Conservation (phyloP, 2,888 invertebrate species). For the Rhagophthalmus giganteus region DNA sequence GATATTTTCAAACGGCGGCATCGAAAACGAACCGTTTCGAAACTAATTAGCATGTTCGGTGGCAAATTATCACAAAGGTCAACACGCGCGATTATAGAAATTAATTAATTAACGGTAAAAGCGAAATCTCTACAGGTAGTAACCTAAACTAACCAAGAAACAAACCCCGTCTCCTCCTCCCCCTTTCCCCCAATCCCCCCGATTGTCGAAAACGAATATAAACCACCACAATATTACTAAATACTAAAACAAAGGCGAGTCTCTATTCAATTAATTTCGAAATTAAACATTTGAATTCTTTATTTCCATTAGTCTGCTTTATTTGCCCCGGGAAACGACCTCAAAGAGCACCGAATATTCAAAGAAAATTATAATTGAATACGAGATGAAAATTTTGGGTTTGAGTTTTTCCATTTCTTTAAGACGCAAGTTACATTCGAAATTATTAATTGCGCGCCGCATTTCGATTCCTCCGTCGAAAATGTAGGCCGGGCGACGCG, state of each 20-base stretch:
- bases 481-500: too few relatives aligned
- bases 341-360: slow-evolving; percentile 27
- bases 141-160: slow-evolving; percentile 15
- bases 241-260: too few relatives aligned
- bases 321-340: slow-evolving; percentile 25
- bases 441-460: slow-evolving; percentile 19
- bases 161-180: too few relatives aligned
- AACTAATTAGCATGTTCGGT: too few relatives aligned
- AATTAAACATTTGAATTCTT: slow-evolving; percentile 31
- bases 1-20: slow-evolving; percentile 6
- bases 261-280: slow-evolving; percentile 29
- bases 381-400: slow-evolving; percentile 24
- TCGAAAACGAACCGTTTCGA: too few relatives aligned
- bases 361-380: slow-evolving; percentile 32
- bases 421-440: slow-evolving; percentile 5
- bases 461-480: too few relatives aligned
- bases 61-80: neutral
- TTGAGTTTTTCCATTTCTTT: slow-evolving; percentile 26
- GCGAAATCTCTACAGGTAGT: slow-evolving; percentile 10
- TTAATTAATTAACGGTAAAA: slow-evolving; percentile 16
- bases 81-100: neutral
- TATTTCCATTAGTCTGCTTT: slow-evolving; percentile 27
- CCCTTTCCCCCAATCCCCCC: too few relatives aligned
- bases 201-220: slow-evolving; percentile 26
- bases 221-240: slow-evolving; percentile 22